Evolutionary conservation across 2,113 vertebrate species (phyloP), one percentile per base, ranked within the genome.

Genomic region (Pelvicachromis taeniatus): DNA sequence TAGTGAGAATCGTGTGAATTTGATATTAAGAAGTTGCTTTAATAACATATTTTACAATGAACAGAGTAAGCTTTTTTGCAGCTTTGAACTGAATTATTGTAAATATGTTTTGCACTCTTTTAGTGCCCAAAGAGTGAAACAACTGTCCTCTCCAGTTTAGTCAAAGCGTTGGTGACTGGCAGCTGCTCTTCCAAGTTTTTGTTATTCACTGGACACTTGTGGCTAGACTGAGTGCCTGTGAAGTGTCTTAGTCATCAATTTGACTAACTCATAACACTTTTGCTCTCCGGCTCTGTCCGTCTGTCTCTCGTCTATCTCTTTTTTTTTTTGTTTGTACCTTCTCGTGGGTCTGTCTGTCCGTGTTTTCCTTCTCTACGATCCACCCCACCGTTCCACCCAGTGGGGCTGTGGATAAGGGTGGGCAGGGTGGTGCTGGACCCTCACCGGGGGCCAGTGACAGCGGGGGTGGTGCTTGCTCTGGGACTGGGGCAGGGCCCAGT

Each of bases 351-450:
- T 79, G 92, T 94, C 91, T 95, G 90, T 95, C 80, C 88, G 82
- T 92, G 92, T 93, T 86, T 75, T 93, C 84, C 92, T 81, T 94
- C 85, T 94, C 45, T 88, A 53, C 12, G 50, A 56, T 82, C 87
- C 58, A 29, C 77, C 61, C 78, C 84, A 70, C 80, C 70, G 56
- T 85, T 85, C 85, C 87, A 87, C 95, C 93, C 96, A 99, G 98
- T 96, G 98, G 98, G 96, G 96, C 98, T 81, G 96, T 97, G 96
- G 96, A 97, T 96, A 97, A 96, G 95, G 96, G 98, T 95, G 97
- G 97, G 87, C 96, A 96, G 82, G 90, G 97, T 93, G 94, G 95
- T 96, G 96, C 96, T 96, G 92, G 96, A 96, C 92, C 94, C 86
- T 96, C 94, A 61, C 97, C 97, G 82, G 97, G 98, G 95, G 96